Evolutionary conservation across 2,888 invertebrate species (phyloP), one percentile per base, ranked within the genome.

Genomic region (Lasioglossum marginatum): DNA sequence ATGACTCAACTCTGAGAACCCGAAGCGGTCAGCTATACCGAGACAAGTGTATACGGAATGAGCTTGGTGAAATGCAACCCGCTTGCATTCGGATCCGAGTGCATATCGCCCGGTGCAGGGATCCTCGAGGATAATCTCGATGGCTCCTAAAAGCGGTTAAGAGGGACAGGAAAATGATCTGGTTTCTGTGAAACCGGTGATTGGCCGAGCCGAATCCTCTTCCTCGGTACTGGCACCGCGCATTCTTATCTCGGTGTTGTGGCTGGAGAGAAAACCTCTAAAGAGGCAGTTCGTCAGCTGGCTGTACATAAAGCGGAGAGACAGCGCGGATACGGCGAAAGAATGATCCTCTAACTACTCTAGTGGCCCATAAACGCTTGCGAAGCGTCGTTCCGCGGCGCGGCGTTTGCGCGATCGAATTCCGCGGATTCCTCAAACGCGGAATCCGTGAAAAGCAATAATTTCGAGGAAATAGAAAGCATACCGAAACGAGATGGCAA

Each of bases 371-470:
- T 88, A 90, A 89, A 89, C 77, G 88, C 77, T 70, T 52, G 52
- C 52, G 52, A 52, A 52, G 23, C 52, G 23, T 52, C 52, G 52
- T 52, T 52, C 52, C 23, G 52, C 52, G 23, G 52, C 52, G 52
- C n/a, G 45, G 40, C 27, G n/a, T 10, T 70, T n/a, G 80, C 63
- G 73, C 27, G 81, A 45, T 68, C 76, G 85, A 91, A 75, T 87
- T 88, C 68, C 77, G 79, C 79, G 83, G 73, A 90, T 84, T 75
- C 78, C 83, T 78, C 77, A 85, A 90, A 89, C 79, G 70, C 83
- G 82, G 85, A 83, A 82, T 86, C 85, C 83, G 83, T 85, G 89
- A 85, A 88, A 84, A 82, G 87, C 73, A 68, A 84, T 86, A 87
- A 86, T 87, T 84, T 73, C 72, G 23, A 27, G 70, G 52, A 76